Evolutionary conservation across 1,140 invertebrate species (phyloP).

Genomic region (Drosophila aff.): DNA sequence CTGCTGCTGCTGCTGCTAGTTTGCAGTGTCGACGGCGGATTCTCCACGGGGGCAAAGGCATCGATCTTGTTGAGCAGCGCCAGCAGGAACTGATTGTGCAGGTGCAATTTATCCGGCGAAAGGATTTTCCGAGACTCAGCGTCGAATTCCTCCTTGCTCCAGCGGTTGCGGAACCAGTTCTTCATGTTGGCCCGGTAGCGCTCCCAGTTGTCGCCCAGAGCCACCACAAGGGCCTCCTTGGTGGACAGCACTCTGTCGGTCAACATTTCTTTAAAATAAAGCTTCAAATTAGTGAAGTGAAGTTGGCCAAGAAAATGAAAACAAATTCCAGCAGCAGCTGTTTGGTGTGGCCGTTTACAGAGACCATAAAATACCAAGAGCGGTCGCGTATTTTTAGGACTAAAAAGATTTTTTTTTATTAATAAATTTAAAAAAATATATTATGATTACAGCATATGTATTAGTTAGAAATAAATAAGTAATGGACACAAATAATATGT

Average conservation of each 20-base stretch:
- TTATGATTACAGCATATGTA: neutral
- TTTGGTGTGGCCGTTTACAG: conserved; percentile 7
- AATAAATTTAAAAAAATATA: neutral
- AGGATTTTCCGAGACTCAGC: conserved; percentile 90
- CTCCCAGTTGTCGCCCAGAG: conserved; percentile 88
- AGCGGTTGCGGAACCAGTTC: conserved; percentile 90
- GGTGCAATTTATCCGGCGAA: conserved; percentile 89
- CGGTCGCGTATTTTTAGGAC: neutral
- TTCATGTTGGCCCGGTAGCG: conserved; percentile 90
- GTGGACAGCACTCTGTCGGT: conserved; percentile 84
- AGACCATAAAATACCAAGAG: neutral
- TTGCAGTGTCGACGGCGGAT: conserved; percentile 27
- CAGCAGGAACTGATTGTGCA: conserved; percentile 93
- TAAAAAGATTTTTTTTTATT: neutral
- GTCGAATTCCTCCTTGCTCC: conserved; percentile 93
- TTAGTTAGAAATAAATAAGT: neutral
- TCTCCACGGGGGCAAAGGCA: conserved; percentile 86
- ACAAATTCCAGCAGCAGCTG: conserved; percentile 13
- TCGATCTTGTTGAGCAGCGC: conserved; percentile 93
- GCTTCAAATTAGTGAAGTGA: neutral
- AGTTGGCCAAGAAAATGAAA: neutral
- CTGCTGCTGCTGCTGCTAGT: conserved; percentile 56
- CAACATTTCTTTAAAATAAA: conserved; percentile 55
- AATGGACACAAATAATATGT: neutral
- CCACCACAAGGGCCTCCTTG: conserved; percentile 87